A percentile compares a stretch with the other conserved stretches of the same genome.
These are phyloP conservation scores for Acanthornis magna DNA, from an alignment of 2,797 vertebrate genomes.

Conservation along the genomic window DNA sequence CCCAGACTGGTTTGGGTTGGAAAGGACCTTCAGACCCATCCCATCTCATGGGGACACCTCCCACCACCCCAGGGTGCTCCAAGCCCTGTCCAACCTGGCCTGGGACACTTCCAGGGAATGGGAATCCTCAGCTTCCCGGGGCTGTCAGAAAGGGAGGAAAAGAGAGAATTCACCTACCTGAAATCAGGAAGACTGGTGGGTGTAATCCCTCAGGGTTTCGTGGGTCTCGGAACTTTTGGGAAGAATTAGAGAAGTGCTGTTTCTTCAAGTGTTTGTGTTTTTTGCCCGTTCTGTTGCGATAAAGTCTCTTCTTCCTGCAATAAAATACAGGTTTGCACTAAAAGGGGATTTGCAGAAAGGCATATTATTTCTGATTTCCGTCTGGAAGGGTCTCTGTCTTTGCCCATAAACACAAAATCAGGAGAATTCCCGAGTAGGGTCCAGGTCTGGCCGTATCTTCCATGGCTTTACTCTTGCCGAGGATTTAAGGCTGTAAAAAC, in stretches of 20 bases:
- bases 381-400: background rate
- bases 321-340: background rate
- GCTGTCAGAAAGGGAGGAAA: background rate
- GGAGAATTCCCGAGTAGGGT: background rate
- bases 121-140: background rate
- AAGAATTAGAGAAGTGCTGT: conserved; percentile 46
- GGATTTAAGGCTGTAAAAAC: background rate
- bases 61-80: background rate
- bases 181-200: conserved; percentile 37
- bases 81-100: background rate
- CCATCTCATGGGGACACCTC: background rate
- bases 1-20: background rate
- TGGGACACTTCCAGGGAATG: background rate
- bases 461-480: background rate
- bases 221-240: conserved; percentile 1
- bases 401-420: background rate
- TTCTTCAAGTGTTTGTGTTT: conserved; percentile 16
- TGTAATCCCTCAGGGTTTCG: conserved; percentile 39
- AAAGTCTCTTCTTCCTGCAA: conserved; percentile 69
- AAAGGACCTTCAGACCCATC: background rate
- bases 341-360: background rate
- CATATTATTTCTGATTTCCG: background rate
- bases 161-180: conserved; percentile 42
- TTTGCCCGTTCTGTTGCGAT: background rate
- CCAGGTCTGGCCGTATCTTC: background rate